Percentiles rank a stretch among this genome's conserved stretches.
Evolutionary conservation across 2,888 invertebrate genomes (phyloP).

Genomic region (Adineta ricciae): DNA sequence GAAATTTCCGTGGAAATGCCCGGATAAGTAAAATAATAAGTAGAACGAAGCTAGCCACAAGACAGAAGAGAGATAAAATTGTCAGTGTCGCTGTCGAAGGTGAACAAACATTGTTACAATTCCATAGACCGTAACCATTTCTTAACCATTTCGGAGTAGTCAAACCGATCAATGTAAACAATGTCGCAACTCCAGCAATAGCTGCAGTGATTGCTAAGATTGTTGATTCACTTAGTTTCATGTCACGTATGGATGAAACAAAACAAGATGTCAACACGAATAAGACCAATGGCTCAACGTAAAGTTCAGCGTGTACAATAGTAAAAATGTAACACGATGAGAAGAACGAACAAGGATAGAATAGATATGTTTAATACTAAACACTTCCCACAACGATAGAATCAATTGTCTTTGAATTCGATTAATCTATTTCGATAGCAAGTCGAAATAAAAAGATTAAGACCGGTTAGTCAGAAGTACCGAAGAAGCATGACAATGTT

Average conservation of each 20-base stretch:
- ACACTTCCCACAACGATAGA: background rate
- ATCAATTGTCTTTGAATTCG: background rate
- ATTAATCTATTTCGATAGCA: background rate
- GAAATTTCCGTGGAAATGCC: background rate
- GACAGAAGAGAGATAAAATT: background rate
- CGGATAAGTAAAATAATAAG: background rate
- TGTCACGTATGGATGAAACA: background rate
- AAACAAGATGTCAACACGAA: background rate
- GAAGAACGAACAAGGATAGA: background rate
- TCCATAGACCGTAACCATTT: background rate
- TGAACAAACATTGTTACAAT: background rate
- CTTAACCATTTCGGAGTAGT: background rate
- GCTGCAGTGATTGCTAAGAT: background rate
- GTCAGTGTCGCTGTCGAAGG: background rate
- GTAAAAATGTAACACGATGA: background rate
- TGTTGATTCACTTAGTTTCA: background rate
- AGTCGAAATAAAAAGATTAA: background rate
- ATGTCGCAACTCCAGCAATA: background rate
- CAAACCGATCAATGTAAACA: background rate
- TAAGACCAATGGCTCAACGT: background rate
- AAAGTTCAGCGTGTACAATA: background rate
- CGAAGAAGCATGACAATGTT: too few relatives aligned
- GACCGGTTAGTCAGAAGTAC: background rate
- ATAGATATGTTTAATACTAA: background rate
- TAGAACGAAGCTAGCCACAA: background rate